Base-by-base conservation (phyloP, 2,113 vertebrate species). In the Meriones unguiculatus region DNA sequence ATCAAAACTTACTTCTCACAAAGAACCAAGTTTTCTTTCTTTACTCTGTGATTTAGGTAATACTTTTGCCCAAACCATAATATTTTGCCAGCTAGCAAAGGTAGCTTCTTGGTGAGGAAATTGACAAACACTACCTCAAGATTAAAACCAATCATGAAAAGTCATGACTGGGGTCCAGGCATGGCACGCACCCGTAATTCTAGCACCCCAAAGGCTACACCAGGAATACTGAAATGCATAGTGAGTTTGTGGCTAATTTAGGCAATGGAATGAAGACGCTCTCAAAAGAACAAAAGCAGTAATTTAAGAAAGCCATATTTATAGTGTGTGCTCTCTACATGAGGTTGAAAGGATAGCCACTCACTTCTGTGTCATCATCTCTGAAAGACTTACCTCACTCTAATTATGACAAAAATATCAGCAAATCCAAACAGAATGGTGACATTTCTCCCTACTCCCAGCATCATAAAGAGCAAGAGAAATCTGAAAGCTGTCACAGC, bases 21-120 rank as follows among this genome's bases (percentile, higher is more conserved):
- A 52, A 69, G 30, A 93, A 89, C 17, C 7, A 85, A 94, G 78
- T 90, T 94, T 92, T 72, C 32, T 80, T 90, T 94, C 38, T 90
- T 87, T 77, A 67, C 6, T n/a, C 14, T 62, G 15, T 90, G 73
- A 14, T 89, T 84, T 84, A 6, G 6, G 7, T n/a, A 82, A 3
- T 2, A 78, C 1, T 2, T 91, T 73, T 87, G 25, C 62, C n/a
- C 38, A 64, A 38, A 78, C 41, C 17, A 69, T 32, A 57, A 81
- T 64, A 57, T 59, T 93, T 46, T 89, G 82, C n/a, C 64, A 76
- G 13, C 54, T 94, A 88, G n/a, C 12, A 46, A 82, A 2, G 11
- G 50, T 14, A 4, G 15, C 30, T 50, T 87, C 62, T 87, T 35
- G 2, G 84, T 50, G 65, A 46, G 70, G 20, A 70, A 87, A 70